Evolutionary conservation across 2,113 vertebrate species (phyloP).

Genomic region (Marmota monax): DNA sequence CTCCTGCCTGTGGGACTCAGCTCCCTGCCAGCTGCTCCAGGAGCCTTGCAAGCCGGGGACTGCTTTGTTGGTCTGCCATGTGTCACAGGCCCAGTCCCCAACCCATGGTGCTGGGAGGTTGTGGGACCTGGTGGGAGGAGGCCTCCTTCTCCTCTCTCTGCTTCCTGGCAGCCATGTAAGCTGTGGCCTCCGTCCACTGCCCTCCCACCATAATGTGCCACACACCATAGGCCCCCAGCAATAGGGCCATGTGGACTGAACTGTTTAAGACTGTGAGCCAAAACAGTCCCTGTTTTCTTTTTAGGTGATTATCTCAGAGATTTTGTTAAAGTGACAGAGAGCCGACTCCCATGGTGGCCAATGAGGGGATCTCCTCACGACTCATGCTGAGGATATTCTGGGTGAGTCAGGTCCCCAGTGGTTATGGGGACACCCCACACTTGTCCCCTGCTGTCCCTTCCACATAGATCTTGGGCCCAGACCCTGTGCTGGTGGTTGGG

Average conservation of each 20-base stretch:
- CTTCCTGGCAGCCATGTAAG: neutral
- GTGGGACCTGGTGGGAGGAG: too few species aligned
- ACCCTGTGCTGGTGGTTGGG: neutral
- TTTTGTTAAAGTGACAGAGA: neutral
- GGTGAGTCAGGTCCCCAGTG: neutral
- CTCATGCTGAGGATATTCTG: neutral
- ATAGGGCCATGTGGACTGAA: neutral
- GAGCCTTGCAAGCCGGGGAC: neutral
- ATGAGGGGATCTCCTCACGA: accelerated
- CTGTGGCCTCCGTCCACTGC: neutral
- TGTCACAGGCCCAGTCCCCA: neutral
- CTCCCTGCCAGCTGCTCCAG: accelerated
- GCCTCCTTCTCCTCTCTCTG: neutral
- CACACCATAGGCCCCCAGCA: neutral
- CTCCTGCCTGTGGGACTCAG: too few species aligned
- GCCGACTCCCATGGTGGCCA: neutral
- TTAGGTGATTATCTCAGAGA: neutral
- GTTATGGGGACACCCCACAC: accelerated
- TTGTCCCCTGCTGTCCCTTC: neutral
- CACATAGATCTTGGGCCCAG: neutral
- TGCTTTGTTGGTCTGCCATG: too few species aligned
- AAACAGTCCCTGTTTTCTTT: neutral
- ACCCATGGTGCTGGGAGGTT: neutral
- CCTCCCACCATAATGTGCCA: neutral
- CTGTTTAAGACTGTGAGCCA: neutral